Base-by-base conservation (phyloP, 2,113 vertebrate species). In the Protomyctophum bolini region DNA sequence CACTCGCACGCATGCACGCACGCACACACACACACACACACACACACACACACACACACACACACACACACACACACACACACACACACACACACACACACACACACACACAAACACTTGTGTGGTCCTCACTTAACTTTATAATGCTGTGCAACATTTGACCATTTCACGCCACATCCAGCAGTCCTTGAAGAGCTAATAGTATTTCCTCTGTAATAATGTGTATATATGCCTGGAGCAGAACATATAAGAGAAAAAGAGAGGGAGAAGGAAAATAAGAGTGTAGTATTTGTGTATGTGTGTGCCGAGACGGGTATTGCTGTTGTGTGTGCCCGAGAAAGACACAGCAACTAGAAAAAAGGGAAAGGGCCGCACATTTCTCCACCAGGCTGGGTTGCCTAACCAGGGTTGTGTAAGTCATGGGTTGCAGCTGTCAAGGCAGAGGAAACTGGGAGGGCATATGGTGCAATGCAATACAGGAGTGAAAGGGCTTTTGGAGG, bases 91-190 rank as follows among this genome's bases (percentile, higher is more conserved):
- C 7, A 15, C 6, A 21, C 3, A 15, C 10, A 21, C 10, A 15
- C 7, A 10, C 10, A 28, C 33, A 41, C 33, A 6, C 33, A 41
- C 33, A 41, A 1, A 41, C 33, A 4, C 33, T 41, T 77, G 81
- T 73, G 72, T 57, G 79, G 81, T 75, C 77, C 59, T 28, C 68
- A 81, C 78, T 82, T 85, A 86, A 87, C 83, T 84, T 87, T 86
- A 41, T 41, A 58, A 73, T 82, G 80, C 66, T 50, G 64, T 72
- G 63, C 74, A 28, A 60, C 50, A 83, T 87, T 86, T 88, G 75
- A 86, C 77, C 76, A 87, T 88, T 85, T 89, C 81, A 88, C 73
- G 76, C 79, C 83, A 87, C 80, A 79, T 79, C 83, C 85, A 83
- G 15, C 81, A 81, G 87, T 66, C 81, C 88, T 83, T 85, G 82